A percentile compares a stretch with the other conserved stretches of the same genome.
Evolutionary conservation across 2,888 invertebrate genomes (phyloP).

Genomic region (Drosophila colorata): DNA sequence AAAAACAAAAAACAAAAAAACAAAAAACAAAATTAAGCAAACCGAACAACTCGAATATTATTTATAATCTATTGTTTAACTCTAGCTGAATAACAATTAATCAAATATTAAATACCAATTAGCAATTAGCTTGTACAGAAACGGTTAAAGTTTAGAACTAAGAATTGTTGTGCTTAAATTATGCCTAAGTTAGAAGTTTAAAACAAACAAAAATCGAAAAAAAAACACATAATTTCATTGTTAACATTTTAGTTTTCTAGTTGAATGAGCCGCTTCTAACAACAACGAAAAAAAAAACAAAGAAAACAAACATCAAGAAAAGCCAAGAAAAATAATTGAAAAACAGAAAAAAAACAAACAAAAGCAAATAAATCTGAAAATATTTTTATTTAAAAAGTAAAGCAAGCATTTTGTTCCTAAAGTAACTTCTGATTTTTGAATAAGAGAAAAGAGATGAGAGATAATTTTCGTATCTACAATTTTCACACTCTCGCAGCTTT

Average conservation of each 20-base stretch:
- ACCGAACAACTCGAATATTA: slow-evolving; percentile 61
- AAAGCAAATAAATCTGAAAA: slow-evolving; percentile 47
- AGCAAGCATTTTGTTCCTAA: neutral
- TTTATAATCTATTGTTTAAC: slow-evolving; percentile 16
- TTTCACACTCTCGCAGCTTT: slow-evolving; percentile 9
- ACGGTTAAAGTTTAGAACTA: slow-evolving; percentile 69
- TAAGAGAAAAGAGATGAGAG: neutral
- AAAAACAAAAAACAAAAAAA: neutral
- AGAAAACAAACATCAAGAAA: slow-evolving; percentile 3
- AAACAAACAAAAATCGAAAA: neutral
- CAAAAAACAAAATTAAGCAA: slow-evolving; percentile 24
- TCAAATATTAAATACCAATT: slow-evolving; percentile 24
- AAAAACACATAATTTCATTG: slow-evolving; percentile 22
- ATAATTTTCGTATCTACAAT: slow-evolving; percentile 1
- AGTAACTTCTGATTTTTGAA: neutral
- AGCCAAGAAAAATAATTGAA: slow-evolving; percentile 16
- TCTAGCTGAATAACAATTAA: slow-evolving; percentile 24
- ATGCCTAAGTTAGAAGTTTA: slow-evolving; percentile 33
- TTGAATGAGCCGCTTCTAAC: slow-evolving; percentile 11
- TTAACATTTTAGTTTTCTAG: slow-evolving; percentile 26
- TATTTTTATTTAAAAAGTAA: slow-evolving; percentile 31
- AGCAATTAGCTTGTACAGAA: slow-evolving; percentile 64
- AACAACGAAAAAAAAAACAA: neutral
- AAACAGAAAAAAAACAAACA: slow-evolving; percentile 7
- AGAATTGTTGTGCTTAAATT: slow-evolving; percentile 74